Conservation (phyloP, 2,888 invertebrate genomes). For the Nephrotoma appendiculata region DNA sequence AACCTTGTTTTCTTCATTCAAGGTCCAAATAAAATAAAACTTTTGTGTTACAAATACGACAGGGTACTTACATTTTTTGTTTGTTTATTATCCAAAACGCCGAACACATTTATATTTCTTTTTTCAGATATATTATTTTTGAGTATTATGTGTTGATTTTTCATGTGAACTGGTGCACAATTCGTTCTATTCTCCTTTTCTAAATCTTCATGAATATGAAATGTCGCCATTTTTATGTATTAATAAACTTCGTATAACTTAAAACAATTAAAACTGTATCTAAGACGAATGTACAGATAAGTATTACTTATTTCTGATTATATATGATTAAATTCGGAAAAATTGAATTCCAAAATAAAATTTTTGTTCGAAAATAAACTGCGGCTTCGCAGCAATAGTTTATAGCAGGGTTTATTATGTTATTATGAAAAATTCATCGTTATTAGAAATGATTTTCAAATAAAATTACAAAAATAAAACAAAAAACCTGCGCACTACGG, state of each 20-base stretch:
- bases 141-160: neutral
- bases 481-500: neutral
- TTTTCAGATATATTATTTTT: slow-evolving; percentile 6
- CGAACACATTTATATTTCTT: slow-evolving; percentile 11
- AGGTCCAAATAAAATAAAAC: neutral
- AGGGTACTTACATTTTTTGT: neutral
- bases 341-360: neutral
- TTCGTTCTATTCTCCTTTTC: slow-evolving; percentile 43
- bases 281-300: neutral
- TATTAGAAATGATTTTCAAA: neutral
- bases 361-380: neutral
- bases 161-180: neutral
- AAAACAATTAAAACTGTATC: neutral
- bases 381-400: neutral
- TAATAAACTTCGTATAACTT: neutral
- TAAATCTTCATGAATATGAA: slow-evolving; percentile 63
- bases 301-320: too few relatives aligned
- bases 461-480: neutral
- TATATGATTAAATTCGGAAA: neutral
- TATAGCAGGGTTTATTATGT: neutral
- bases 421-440: neutral
- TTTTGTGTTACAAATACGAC: neutral
- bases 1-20: neutral
- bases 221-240: slow-evolving; percentile 46
- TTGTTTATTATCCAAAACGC: neutral